Conservation (phyloP, 2,113 vertebrate genomes). For the Catagonus wagneri region DNA sequence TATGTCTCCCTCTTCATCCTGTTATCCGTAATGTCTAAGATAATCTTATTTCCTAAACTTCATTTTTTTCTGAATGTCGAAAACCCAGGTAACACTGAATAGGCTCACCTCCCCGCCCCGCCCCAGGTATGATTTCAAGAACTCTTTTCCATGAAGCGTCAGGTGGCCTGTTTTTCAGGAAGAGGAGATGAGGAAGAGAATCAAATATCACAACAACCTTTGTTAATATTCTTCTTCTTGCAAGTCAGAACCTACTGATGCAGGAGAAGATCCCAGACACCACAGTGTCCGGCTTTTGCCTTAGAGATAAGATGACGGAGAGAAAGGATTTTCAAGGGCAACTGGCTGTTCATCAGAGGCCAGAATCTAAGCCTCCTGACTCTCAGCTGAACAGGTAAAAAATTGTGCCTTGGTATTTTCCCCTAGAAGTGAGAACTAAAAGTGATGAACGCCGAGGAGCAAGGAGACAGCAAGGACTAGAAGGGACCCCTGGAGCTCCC, state of each 20-base stretch:
- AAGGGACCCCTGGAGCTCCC: neutral
- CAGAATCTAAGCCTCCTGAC: neutral
- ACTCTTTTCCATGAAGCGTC: neutral
- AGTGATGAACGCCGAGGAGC: neutral
- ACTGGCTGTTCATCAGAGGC: neutral
- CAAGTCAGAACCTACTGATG: neutral
- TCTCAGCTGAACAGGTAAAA: neutral
- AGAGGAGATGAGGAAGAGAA: neutral
- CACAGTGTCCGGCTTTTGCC: neutral
- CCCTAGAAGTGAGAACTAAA: slow-evolving; percentile 18
- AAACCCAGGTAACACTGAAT: neutral
- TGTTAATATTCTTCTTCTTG: neutral
- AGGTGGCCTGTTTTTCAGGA: neutral
- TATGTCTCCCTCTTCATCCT: neutral
- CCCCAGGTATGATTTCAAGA: neutral
- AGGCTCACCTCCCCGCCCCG: too few relatives aligned
- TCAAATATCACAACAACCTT: neutral
- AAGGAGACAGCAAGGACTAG: neutral
- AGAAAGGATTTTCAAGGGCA: neutral
- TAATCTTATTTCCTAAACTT: neutral
- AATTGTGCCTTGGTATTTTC: neutral
- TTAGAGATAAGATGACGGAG: neutral
- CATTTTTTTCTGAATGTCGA: slow-evolving; percentile 16
- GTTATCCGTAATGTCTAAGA: neutral
- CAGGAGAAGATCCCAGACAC: neutral